A percentile compares a stretch with the other conserved stretches of the same genome.
Evolutionary conservation across 2,888 invertebrate genomes (phyloP).

Genomic region (Aleiodes testaceus): DNA sequence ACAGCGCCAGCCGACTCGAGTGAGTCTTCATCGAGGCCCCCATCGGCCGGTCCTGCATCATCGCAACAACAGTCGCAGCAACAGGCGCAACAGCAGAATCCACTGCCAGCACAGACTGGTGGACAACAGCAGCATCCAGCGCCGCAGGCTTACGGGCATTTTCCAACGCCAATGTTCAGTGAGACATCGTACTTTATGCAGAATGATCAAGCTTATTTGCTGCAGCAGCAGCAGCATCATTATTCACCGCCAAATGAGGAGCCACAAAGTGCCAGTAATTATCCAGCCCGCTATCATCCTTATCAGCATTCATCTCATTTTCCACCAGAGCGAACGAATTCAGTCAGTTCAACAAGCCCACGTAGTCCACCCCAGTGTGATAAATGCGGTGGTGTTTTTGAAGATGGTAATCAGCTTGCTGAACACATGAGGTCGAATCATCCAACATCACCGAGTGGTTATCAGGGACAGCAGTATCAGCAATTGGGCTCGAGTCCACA

Average conservation of each 20-base stretch:
- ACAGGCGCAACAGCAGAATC: constrained; percentile 53
- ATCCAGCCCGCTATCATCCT: constrained; percentile 64
- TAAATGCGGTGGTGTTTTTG: constrained; percentile 87
- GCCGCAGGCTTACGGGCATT: constrained; percentile 57
- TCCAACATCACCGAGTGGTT: constrained; percentile 68
- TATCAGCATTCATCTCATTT: constrained; percentile 76
- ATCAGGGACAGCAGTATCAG: constrained; percentile 61
- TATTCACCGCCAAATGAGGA: constrained; percentile 75
- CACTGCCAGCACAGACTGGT: constrained; percentile 52
- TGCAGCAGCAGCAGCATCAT: constrained; percentile 71
- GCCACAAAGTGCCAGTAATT: constrained; percentile 72
- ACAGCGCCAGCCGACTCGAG: constrained; percentile 84
- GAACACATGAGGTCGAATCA: constrained; percentile 85
- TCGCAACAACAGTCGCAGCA: constrained; percentile 76
- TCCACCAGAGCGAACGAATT: constrained; percentile 65
- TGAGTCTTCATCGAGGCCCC: constrained; percentile 76
- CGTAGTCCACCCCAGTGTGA: constrained; percentile 85
- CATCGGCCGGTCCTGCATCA: constrained; percentile 74
- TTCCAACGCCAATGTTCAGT: constrained; percentile 60
- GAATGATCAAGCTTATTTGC: constrained; percentile 65
- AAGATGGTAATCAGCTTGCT: constrained; percentile 82
- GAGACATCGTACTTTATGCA: constrained; percentile 66
- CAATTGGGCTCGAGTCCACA: constrained; percentile 65
- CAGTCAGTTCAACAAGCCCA: constrained; percentile 78
- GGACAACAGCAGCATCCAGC: constrained; percentile 54